These are phyloP conservation scores for Drosophila bipectinata DNA, from an alignment of 1,140 invertebrate genomes.

Conservation along the genomic window DNA sequence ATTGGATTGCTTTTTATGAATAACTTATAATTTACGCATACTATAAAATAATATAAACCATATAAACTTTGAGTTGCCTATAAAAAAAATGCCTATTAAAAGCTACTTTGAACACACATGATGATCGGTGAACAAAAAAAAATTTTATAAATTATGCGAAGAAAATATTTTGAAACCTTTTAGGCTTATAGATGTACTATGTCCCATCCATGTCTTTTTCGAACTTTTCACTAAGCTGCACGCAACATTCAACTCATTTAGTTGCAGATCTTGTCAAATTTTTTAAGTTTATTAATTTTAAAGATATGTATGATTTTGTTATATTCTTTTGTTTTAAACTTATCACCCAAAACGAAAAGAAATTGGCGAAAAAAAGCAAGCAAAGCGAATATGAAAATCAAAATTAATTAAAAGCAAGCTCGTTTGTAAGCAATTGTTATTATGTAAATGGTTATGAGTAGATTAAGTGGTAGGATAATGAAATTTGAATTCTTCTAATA, in stretches of 20 bases:
- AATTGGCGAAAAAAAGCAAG: conserved; percentile 50
- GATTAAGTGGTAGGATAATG: conserved; percentile 12
- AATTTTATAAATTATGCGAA: neutral
- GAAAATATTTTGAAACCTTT: neutral
- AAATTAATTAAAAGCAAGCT: conserved; percentile 43
- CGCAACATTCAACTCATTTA: conserved; percentile 32
- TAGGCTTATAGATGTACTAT: neutral
- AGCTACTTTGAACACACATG: neutral
- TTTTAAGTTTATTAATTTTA: conserved; percentile 14
- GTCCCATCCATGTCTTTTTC: conserved; percentile 6
- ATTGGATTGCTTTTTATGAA: conserved; percentile 24
- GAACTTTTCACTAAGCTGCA: conserved; percentile 26
- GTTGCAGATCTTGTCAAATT: conserved; percentile 23
- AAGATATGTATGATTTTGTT: conserved; percentile 3
- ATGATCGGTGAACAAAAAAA: neutral
- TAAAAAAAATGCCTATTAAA: neutral
- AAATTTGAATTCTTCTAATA: neutral
- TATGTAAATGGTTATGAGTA: conserved; percentile 38
- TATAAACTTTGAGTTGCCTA: conserved; percentile 15
- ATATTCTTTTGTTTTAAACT: conserved; percentile 29
- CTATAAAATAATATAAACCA: conserved; percentile 1
- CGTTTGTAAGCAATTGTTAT: conserved; percentile 68
- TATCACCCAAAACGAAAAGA: conserved; percentile 16
- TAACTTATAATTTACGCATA: conserved; percentile 4
- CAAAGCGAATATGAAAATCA: conserved; percentile 27